These are phyloP conservation scores for Imbricaverruca yamaguchii DNA, from an alignment of 2,888 invertebrate genomes.

Conservation along the genomic window DNA sequence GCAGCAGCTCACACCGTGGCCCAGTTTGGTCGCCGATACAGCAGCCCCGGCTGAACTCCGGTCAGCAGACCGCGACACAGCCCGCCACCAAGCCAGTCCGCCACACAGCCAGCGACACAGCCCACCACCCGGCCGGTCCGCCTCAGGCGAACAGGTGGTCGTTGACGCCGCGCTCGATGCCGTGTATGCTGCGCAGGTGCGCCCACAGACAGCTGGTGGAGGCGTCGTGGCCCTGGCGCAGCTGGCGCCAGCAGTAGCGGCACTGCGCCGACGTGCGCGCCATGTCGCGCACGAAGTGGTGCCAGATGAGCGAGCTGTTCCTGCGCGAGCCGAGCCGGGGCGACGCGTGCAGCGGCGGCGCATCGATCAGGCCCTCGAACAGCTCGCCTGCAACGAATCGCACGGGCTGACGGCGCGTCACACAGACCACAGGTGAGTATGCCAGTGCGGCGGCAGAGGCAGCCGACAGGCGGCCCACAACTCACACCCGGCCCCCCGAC, in stretches of 20 bases:
- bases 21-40: too few relatives aligned
- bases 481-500: too few relatives aligned
- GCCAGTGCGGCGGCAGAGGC: too few relatives aligned
- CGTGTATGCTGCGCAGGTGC: not conserved
- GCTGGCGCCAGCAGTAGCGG: not conserved
- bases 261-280: not conserved
- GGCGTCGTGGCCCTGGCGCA: not conserved
- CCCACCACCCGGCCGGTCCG: conserved; percentile 16
- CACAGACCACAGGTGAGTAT: too few relatives aligned
- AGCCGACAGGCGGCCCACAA: too few relatives aligned
- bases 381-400: conserved; percentile 38
- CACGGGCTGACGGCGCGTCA: too few relatives aligned
- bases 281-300: not conserved
- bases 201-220: not conserved
- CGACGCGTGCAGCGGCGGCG: conserved; percentile 42
- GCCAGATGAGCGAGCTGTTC: not conserved
- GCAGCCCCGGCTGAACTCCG: conserved; percentile 31
- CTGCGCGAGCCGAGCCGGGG: conserved; percentile 35
- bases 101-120: not conserved
- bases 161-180: conserved; percentile 1
- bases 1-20: too few relatives aligned
- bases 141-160: conserved; percentile 38
- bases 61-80: conserved; percentile 37
- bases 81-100: conserved; percentile 35
- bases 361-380: conserved; percentile 39